phyloP scores from a whole-genome alignment of 2,888 invertebrate species.

The Zonitis immaculata region DNA sequence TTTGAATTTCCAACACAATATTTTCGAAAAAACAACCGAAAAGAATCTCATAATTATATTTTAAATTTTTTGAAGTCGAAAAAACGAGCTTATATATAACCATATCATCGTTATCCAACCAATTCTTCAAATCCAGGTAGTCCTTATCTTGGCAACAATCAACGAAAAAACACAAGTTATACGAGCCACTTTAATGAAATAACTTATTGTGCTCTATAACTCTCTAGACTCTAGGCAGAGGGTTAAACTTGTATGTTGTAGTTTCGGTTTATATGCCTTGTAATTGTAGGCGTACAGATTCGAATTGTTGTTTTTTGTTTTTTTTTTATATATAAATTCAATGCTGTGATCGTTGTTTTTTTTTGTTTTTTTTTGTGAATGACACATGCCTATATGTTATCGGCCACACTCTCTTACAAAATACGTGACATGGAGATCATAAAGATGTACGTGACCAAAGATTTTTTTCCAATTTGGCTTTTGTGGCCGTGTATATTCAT shows the following conservation, averaged over 20 bases:
- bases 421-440: constrained; percentile 10
- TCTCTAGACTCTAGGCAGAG: no score
- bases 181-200: background rate
- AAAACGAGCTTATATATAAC: no score
- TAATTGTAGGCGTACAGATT: no score
- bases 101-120: no score
- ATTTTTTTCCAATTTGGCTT: constrained; percentile 3
- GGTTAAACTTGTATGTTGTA: background rate
- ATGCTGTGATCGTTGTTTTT: background rate
- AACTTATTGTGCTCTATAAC: no score
- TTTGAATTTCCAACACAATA: background rate
- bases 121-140: background rate
- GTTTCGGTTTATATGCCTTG: no score
- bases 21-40: no score
- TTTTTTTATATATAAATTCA: background rate
- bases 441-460: constrained; percentile 8
- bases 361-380: background rate
- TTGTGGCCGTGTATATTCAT: constrained; percentile 2
- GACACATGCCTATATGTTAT: constrained; percentile 7
- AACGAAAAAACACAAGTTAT: background rate
- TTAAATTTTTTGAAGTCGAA: no score
- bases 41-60: no score
- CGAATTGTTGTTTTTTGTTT: background rate
- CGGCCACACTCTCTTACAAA: constrained; percentile 8
- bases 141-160: background rate